Percentiles rank a stretch among this genome's conserved stretches.
These are phyloP conservation scores for Emmelina monodactyla DNA, from an alignment of 2,888 invertebrate genomes.

Conservation along the genomic window DNA sequence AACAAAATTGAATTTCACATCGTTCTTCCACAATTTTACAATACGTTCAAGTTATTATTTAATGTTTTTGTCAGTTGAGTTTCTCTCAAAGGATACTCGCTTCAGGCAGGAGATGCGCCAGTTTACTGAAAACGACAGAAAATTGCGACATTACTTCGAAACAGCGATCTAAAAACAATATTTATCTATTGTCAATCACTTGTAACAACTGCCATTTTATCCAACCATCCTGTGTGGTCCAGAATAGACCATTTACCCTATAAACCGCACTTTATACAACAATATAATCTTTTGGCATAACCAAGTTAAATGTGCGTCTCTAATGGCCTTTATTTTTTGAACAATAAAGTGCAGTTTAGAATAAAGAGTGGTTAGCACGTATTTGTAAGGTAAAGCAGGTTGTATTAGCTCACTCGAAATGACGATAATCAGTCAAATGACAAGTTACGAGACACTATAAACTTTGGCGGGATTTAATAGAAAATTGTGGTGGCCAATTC, in stretches of 20 bases:
- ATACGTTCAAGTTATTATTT: too few relatives aligned
- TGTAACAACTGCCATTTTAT: constrained; percentile 3
- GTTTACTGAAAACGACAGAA: background rate
- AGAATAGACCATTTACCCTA: constrained; percentile 14
- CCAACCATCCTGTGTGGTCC: constrained; percentile 20
- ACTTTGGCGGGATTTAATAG: constrained; percentile 14
- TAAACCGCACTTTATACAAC: constrained; percentile 19
- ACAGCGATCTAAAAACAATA: constrained; percentile 4
- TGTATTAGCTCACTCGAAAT: constrained; percentile 14
- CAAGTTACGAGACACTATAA: constrained; percentile 24
- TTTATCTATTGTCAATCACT: constrained; percentile 9
- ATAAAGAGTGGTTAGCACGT: background rate
- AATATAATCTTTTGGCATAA: constrained; percentile 14
- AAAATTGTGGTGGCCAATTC: constrained; percentile 9
- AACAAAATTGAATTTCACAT: too few relatives aligned
- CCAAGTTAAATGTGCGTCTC: constrained; percentile 6
- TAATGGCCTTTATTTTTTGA: constrained; percentile 8
- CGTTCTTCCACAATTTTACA: too few relatives aligned
- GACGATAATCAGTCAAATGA: constrained; percentile 29
- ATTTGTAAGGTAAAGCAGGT: constrained; percentile 14
- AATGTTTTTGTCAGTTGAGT: too few relatives aligned
- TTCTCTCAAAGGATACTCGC: too few relatives aligned
- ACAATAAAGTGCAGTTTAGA: constrained; percentile 12
- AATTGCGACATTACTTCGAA: background rate
- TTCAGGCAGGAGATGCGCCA: too few relatives aligned